phyloP scores from a whole-genome alignment of 2,113 vertebrate genomes.

The Acanthisitta chloris region DNA sequence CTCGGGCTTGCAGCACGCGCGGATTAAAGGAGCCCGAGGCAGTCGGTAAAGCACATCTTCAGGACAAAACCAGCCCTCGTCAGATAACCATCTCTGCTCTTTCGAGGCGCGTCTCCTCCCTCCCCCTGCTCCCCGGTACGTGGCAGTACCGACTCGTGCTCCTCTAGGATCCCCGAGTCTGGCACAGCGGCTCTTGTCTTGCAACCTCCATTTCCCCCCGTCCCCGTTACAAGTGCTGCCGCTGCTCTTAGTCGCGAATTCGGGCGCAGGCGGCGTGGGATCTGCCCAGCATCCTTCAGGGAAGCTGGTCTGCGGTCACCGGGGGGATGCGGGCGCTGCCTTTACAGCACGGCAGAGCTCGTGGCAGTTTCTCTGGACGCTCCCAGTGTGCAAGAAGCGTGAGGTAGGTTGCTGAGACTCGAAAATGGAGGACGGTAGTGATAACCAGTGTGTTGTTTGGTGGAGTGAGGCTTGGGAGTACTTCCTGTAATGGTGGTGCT shows the following conservation, averaged over 20 bases:
- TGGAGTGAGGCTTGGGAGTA: constrained; percentile 3
- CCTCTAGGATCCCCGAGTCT: background rate
- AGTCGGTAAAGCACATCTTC: background rate
- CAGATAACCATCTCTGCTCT: background rate
- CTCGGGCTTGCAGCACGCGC: background rate
- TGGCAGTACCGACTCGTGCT: background rate
- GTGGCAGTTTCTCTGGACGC: background rate
- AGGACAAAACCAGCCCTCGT: background rate
- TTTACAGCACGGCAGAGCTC: background rate
- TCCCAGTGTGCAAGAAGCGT: background rate
- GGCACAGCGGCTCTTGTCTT: background rate
- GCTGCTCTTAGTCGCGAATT: background rate
- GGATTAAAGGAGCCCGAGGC: background rate
- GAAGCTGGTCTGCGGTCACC: background rate
- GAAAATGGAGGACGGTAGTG: constrained; percentile 61
- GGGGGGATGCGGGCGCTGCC: background rate
- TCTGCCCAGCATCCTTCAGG: constrained; percentile 14
- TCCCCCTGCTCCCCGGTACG: background rate
- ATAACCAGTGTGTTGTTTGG: constrained; percentile 20
- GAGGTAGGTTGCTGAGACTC: constrained; percentile 28
- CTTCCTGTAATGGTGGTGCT: constrained; percentile 58
- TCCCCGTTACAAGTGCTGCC: background rate
- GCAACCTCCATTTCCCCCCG: constrained; percentile 25
- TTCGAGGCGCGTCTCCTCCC: background rate
- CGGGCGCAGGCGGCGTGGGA: background rate